Percentiles rank a stretch among this genome's conserved stretches.
phyloP scores from a whole-genome alignment of 2,797 vertebrate species.

The Toxotes lorentzi region DNA sequence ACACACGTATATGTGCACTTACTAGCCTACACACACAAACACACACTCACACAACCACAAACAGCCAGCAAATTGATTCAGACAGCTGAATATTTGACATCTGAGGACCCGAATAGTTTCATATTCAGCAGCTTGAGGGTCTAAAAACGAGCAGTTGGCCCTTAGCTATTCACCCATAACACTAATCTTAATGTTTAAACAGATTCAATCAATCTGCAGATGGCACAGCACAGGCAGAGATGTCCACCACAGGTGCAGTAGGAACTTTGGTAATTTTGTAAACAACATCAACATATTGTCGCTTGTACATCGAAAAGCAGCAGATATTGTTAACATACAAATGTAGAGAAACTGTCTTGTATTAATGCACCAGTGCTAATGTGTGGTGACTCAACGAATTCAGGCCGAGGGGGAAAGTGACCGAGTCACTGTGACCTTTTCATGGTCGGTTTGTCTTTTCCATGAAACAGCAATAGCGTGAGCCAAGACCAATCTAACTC shows the following conservation, averaged over 20 bases:
- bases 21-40: slow-evolving; percentile 38
- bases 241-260: slow-evolving; percentile 31
- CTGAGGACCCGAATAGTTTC: slow-evolving; percentile 74
- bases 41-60: slow-evolving; percentile 51
- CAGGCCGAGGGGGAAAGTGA: slow-evolving; percentile 5
- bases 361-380: not conserved
- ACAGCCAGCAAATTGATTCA: slow-evolving; percentile 78
- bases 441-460: slow-evolving; percentile 17
- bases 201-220: slow-evolving; percentile 70
- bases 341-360: not conserved
- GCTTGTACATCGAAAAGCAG: not conserved
- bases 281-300: slow-evolving; percentile 22
- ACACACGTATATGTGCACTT: slow-evolving; percentile 51
- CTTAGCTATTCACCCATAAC: slow-evolving; percentile 79
- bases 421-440: slow-evolving; percentile 14
- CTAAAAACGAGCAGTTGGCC: slow-evolving; percentile 74
- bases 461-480: not conserved
- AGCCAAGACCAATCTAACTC: not conserved
- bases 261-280: slow-evolving; percentile 19
- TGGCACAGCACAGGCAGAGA: slow-evolving; percentile 24
- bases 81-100: slow-evolving; percentile 80
- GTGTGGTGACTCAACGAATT: not conserved
- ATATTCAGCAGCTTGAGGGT: slow-evolving; percentile 79
- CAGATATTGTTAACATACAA: not conserved
- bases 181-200: slow-evolving; percentile 80